A percentile compares a stretch with the other conserved stretches of the same genome.
Evolutionary conservation across 1,140 invertebrate genomes (phyloP).

Genomic region (Aphis craccivora): DNA sequence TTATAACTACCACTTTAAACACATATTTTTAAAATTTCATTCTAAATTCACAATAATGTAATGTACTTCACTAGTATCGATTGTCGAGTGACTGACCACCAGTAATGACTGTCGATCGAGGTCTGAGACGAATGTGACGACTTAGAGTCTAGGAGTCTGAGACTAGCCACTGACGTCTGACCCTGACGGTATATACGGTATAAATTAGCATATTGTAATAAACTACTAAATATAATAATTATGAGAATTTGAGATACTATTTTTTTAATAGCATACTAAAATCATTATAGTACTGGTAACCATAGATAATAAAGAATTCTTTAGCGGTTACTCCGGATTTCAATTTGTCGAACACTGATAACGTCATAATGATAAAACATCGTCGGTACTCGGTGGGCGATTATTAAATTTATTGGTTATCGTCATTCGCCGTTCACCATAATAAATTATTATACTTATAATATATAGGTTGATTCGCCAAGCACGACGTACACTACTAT

Average conservation of each 20-base stretch:
- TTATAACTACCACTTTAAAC: neutral
- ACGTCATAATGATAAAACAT: constrained; percentile 12
- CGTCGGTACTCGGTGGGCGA: neutral
- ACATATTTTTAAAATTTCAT: neutral
- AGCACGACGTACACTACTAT: neutral
- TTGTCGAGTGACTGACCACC: neutral
- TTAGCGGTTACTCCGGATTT: neutral
- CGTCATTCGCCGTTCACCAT: too few relatives aligned
- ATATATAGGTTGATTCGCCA: neutral
- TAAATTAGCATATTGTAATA: neutral
- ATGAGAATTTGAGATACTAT: neutral
- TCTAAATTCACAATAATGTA: neutral
- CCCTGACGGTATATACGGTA: too few relatives aligned
- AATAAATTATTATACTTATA: too few relatives aligned
- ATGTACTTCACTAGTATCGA: neutral
- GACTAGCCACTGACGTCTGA: too few relatives aligned
- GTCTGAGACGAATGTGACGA: neutral
- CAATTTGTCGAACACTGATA: constrained; percentile 36
- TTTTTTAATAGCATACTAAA: neutral
- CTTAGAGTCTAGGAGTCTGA: neutral
- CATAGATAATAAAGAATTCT: neutral
- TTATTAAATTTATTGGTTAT: neutral
- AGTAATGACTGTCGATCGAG: neutral
- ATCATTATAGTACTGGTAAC: neutral
- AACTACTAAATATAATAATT: neutral